Percentiles rank a stretch among this genome's conserved stretches.
These are phyloP conservation scores for Noturus placidus DNA, from an alignment of 2,113 vertebrate genomes.

Conservation along the genomic window DNA sequence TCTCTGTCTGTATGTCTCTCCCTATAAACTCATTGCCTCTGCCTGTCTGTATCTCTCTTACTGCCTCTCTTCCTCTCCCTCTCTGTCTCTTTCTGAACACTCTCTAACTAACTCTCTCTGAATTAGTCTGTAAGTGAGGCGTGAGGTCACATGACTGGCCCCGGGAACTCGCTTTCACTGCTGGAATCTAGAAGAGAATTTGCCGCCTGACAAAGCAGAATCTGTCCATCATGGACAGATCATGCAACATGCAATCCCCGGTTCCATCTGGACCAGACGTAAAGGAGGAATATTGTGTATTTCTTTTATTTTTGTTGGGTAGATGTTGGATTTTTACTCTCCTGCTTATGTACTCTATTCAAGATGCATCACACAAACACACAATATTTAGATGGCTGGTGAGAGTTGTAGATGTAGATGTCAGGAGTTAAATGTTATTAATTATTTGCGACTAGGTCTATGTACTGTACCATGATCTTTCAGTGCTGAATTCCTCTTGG, in stretches of 20 bases:
- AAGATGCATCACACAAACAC: slow-evolving; percentile 7
- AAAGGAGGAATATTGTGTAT: background rate
- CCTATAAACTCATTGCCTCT: background rate
- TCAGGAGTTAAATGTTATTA: background rate
- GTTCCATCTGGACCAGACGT: background rate
- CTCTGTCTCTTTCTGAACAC: background rate
- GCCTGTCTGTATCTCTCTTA: background rate
- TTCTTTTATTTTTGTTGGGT: no score
- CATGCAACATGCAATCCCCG: background rate
- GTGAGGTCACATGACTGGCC: slow-evolving; percentile 1
- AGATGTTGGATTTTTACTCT: background rate
- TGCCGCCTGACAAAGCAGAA: background rate
- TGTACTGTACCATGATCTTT: background rate
- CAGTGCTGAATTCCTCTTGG: background rate
- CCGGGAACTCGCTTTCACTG: background rate
- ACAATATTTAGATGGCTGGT: slow-evolving; percentile 31
- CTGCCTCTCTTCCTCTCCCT: background rate
- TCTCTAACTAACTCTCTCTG: background rate
- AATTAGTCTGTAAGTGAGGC: background rate
- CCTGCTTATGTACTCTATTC: background rate
- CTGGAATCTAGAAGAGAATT: background rate
- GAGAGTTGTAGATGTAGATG: slow-evolving; percentile 26
- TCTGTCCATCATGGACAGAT: no score
- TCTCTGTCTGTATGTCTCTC: background rate
- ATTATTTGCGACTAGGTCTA: background rate